phyloP scores from a whole-genome alignment of 2,113 vertebrate species.

The Tympanuchus pallidicinctus region DNA sequence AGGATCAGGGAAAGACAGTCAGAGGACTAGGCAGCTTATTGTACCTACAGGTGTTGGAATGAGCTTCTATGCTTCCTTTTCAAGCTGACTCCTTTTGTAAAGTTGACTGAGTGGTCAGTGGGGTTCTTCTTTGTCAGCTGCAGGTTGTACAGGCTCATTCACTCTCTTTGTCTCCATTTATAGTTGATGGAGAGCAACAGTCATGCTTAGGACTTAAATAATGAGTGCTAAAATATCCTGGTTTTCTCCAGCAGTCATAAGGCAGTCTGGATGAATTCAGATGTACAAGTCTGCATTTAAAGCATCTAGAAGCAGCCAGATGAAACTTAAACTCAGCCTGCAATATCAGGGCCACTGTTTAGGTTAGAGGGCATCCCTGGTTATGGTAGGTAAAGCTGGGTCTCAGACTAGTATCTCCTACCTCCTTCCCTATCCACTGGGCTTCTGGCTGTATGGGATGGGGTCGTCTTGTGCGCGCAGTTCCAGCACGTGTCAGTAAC shows the following conservation, averaged over 20 bases:
- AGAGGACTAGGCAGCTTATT: not conserved
- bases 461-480: not conserved
- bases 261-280: not conserved
- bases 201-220: not conserved
- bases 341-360: not conserved
- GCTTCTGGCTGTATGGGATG: constrained; percentile 15
- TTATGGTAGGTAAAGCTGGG: constrained; percentile 19
- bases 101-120: not conserved
- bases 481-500: not conserved
- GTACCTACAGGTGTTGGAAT: not conserved
- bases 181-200: not conserved
- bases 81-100: not conserved
- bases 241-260: not conserved
- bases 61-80: not conserved
- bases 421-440: not conserved
- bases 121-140: not conserved
- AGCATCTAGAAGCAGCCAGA: not conserved
- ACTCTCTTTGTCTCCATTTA: not conserved
- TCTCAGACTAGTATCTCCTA: constrained; percentile 39
- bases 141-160: not conserved
- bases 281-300: not conserved
- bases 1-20: not conserved
- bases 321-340: not conserved
- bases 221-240: not conserved
- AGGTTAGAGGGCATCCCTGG: not conserved